A percentile compares a stretch with the other conserved stretches of the same genome.
These are phyloP conservation scores for Pollimyrus isidori DNA, from an alignment of 2,113 vertebrate genomes.

Conservation along the genomic window DNA sequence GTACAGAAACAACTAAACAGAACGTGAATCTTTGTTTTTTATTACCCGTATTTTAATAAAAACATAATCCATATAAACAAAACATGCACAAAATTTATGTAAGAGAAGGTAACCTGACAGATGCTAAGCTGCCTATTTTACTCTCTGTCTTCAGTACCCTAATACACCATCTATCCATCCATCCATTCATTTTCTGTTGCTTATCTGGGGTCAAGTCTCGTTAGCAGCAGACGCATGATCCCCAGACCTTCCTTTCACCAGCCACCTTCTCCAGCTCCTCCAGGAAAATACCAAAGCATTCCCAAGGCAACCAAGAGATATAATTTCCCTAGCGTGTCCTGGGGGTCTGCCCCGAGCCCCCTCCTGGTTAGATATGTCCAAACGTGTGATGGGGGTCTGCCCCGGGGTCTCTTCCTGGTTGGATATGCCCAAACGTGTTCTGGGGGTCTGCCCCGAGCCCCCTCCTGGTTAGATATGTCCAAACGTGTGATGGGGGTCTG, in stretches of 20 bases:
- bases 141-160: neutral
- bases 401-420: rapidly evolving
- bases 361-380: no score
- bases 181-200: no score
- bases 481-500: no score
- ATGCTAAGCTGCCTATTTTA: neutral
- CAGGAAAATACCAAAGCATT: no score
- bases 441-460: no score
- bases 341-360: no score
- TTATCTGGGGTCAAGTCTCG: neutral
- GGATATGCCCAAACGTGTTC: no score
- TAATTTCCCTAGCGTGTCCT: neutral
- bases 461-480: no score
- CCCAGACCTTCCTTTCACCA: no score
- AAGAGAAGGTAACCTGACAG: neutral
- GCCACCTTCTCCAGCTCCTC: no score
- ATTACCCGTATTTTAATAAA: neutral
- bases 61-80: neutral
- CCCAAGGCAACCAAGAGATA: neutral
- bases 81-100: neutral
- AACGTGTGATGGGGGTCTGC: no score
- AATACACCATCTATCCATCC: neutral
- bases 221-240: no score
- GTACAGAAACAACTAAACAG: neutral
- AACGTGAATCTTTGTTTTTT: neutral